Conservation (phyloP, 2,797 vertebrate species). For the Columba guinea region DNA sequence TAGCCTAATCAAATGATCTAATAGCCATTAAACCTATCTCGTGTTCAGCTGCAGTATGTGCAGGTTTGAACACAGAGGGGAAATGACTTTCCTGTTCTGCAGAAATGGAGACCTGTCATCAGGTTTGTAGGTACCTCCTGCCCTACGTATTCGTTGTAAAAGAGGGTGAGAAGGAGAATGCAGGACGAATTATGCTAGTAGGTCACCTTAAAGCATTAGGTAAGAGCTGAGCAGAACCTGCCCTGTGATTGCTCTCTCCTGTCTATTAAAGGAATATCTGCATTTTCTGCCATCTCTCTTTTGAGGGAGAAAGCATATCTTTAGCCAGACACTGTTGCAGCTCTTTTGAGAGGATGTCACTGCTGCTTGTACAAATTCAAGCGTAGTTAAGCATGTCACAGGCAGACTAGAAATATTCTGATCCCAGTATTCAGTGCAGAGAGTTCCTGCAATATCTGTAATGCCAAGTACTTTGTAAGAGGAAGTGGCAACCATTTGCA, state of each 20-base stretch:
- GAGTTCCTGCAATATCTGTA: neutral
- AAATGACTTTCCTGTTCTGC: neutral
- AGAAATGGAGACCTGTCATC: neutral
- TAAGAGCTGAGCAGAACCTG: neutral
- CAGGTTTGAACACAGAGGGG: neutral
- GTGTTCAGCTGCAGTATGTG: neutral
- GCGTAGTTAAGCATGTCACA: neutral
- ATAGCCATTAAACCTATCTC: neutral
- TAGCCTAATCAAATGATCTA: neutral
- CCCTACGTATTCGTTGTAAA: fast-evolving
- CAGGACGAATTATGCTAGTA: neutral
- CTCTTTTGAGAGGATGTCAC: neutral
- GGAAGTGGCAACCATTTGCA: neutral
- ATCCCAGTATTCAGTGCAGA: neutral
- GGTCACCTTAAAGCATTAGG: neutral
- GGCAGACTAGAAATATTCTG: neutral
- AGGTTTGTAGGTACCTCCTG: neutral
- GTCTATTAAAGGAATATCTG: neutral
- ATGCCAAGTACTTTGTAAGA: neutral
- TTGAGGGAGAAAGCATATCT: neutral
- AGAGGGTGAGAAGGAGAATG: neutral
- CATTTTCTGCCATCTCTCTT: neutral
- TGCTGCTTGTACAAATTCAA: neutral
- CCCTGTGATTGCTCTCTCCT: neutral
- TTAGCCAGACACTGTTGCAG: neutral